Base-by-base conservation (phyloP, 2,113 vertebrate genomes). In the Aleadryas rufinucha region DNA sequence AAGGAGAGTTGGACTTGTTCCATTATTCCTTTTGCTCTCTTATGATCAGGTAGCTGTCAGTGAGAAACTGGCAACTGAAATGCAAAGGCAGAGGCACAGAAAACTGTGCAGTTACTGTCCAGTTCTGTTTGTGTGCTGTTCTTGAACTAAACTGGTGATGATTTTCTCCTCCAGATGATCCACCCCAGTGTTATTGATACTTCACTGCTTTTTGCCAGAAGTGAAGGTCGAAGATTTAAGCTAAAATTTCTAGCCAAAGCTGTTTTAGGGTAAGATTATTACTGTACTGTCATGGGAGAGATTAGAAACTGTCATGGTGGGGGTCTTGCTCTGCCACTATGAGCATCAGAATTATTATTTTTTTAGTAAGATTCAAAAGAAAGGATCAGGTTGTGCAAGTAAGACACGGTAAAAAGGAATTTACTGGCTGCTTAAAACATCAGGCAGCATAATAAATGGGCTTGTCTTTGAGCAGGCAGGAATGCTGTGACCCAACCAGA, bases 151-250 rank as follows among this genome's bases (percentile, higher is more conserved):
- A 71, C 37, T 79, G 37, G 39, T 79, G 79, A 39, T 94, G 15
- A 81, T 95, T 84, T 71, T 85, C 53, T 95, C 57, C 42, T 97
- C 47, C 96, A 99, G 99, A 97, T 99, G 97, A 98, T 99, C 93
- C 98, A 99, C 93, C 98, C 92, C 44, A 98, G 99, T 57, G 97
- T 99, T 23, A 99, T 99, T 76, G 99, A 99, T 95, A 99, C 99
- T 23, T 98, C 99, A 6, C 86, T 99, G 95, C 98, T 99, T 76
- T 99, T 98, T 97, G 96, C 96, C 77, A 97, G 95, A 93, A 97
- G 97, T 16, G 98, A 95, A 59, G 98, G 98, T 39, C 98, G 92
- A 95, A 98, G 93, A 94, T 99, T 99, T 97, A 99, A 98, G 93
- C 97, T 99, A 37, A 99, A 99, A 90, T 98, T 98, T 86, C 97